These are phyloP conservation scores for Drosophila carrolli DNA, from an alignment of 1,140 invertebrate genomes.

Conservation along the genomic window DNA sequence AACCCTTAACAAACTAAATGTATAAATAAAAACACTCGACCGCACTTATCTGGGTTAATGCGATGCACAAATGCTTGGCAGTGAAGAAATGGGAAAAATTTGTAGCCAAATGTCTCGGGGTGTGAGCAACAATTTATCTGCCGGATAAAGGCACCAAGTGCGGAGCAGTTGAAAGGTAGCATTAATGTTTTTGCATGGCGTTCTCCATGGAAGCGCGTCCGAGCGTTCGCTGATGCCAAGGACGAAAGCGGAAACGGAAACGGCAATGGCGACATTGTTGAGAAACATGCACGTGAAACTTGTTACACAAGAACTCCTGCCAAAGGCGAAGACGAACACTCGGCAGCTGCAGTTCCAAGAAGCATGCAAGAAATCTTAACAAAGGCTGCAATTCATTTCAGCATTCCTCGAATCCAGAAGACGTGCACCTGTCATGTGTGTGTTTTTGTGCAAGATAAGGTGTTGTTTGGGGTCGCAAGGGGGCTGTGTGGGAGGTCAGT, in stretches of 20 bases:
- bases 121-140: slow-evolving; percentile 63
- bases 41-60: slow-evolving; percentile 59
- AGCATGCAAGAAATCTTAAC: slow-evolving; percentile 76
- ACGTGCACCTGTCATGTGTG: slow-evolving; percentile 72
- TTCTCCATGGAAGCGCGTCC: slow-evolving; percentile 47
- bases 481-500: slow-evolving; percentile 21
- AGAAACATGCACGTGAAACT: slow-evolving; percentile 76
- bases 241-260: slow-evolving; percentile 40
- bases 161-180: slow-evolving; percentile 47
- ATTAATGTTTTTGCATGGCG: slow-evolving; percentile 72
- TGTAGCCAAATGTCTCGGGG: slow-evolving; percentile 36
- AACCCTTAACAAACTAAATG: slow-evolving; percentile 2
- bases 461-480: slow-evolving; percentile 36
- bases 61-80: slow-evolving; percentile 67
- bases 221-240: slow-evolving; percentile 23
- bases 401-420: slow-evolving; percentile 69
- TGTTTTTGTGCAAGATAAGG: slow-evolving; percentile 25
- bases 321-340: slow-evolving; percentile 27
- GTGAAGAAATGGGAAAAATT: slow-evolving; percentile 62
- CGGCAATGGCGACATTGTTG: slow-evolving; percentile 75
- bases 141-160: slow-evolving; percentile 56
- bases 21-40: slow-evolving; percentile 23
- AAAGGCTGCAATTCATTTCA: slow-evolving; percentile 82
- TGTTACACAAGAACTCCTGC: slow-evolving; percentile 62
- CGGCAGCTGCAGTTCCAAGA: slow-evolving; percentile 30